These are phyloP conservation scores for Aricia agestis DNA, from an alignment of 1,140 invertebrate species.

Conservation along the genomic window DNA sequence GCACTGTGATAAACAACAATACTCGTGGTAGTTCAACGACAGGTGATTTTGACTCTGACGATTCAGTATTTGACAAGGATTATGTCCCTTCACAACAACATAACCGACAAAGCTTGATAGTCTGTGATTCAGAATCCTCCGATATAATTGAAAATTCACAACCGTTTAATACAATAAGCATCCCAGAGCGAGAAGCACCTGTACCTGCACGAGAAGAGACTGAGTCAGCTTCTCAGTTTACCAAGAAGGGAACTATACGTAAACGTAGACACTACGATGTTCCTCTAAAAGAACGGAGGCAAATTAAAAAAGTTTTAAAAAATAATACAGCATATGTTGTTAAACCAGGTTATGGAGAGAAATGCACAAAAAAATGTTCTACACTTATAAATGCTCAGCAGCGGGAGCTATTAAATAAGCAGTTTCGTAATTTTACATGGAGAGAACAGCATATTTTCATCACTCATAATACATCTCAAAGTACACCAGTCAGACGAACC, in stretches of 20 bases:
- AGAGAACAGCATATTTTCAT: conserved; percentile 13
- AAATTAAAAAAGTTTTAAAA: conserved; percentile 12
- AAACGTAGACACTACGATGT: conserved; percentile 5
- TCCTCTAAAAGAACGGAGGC: neutral
- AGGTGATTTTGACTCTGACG: conserved; percentile 22
- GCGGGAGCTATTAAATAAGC: neutral
- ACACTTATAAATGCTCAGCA: neutral
- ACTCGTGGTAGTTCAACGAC: conserved; percentile 1
- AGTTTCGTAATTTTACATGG: conserved; percentile 10
- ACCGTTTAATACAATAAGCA: neutral
- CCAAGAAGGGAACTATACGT: conserved; percentile 16
- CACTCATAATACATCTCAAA: conserved; percentile 12
- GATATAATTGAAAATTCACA: conserved; percentile 18
- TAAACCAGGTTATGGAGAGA: conserved; percentile 12
- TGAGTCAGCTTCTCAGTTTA: neutral
- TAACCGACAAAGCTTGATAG: neutral
- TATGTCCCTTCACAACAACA: conserved; percentile 15
- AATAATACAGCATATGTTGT: conserved; percentile 12
- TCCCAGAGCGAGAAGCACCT: neutral
- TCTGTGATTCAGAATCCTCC: conserved; percentile 14
- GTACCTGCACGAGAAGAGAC: neutral
- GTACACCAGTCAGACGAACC: conserved; percentile 4
- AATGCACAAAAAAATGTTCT: conserved; percentile 11
- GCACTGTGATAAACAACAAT: neutral
- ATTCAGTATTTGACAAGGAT: conserved; percentile 19